Evolutionary conservation across 2,888 invertebrate species (phyloP).

Genomic region (Cetonia aurata): DNA sequence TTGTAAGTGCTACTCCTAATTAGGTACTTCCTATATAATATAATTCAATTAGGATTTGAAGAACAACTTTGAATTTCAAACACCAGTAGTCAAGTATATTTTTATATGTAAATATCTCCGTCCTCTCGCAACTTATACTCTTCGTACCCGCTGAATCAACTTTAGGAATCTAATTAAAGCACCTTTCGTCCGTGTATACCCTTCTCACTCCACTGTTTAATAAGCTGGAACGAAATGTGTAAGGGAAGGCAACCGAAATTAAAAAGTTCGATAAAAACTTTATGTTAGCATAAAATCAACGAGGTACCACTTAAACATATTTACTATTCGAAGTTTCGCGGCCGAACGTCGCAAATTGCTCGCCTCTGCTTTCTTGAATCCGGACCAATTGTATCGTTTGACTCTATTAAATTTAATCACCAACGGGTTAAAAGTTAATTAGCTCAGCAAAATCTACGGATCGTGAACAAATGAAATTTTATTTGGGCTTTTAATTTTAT

Average conservation of each 20-base stretch:
- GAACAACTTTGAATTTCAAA: no score
- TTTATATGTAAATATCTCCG: neutral
- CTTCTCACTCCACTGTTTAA: neutral
- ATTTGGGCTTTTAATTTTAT: slow-evolving; percentile 17
- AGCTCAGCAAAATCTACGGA: slow-evolving; percentile 1
- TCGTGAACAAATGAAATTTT: slow-evolving; percentile 12
- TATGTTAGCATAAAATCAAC: slow-evolving; percentile 8
- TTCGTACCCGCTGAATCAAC: neutral
- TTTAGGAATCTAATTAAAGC: neutral
- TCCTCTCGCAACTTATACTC: no score
- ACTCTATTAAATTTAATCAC: slow-evolving; percentile 33
- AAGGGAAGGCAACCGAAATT: slow-evolving; percentile 18
- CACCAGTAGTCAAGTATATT: neutral
- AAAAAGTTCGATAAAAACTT: slow-evolving; percentile 15
- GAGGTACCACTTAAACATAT: slow-evolving; percentile 11
- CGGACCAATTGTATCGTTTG: slow-evolving; percentile 13
- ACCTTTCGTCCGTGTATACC: neutral
- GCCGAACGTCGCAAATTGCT: slow-evolving; percentile 21
- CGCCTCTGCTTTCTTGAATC: slow-evolving; percentile 9
- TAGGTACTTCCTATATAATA: no score
- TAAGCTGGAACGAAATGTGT: neutral
- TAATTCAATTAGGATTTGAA: no score
- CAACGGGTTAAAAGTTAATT: slow-evolving; percentile 25
- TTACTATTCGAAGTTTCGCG: slow-evolving; percentile 23
- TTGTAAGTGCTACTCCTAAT: no score